phyloP scores from a whole-genome alignment of 1,140 invertebrate genomes.

The Apolygus lucorum region DNA sequence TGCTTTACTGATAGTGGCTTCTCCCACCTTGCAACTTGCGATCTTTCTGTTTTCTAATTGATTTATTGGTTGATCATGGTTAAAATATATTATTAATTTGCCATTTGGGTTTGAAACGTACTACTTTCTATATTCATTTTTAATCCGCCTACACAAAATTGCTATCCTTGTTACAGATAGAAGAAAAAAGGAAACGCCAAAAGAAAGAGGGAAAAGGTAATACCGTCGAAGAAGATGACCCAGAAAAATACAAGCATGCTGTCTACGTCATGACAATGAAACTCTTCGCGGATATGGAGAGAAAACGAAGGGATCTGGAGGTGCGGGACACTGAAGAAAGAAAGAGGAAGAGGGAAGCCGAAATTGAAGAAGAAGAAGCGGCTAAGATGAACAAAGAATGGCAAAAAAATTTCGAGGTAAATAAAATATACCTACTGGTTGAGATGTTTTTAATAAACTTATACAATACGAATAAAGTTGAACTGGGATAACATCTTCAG shows the following conservation, averaged over 20 bases:
- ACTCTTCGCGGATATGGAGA: slow-evolving; percentile 93
- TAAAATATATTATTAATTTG: no score
- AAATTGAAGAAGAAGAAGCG: slow-evolving; percentile 85
- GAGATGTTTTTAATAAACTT: slow-evolving; percentile 22
- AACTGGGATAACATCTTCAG: neutral
- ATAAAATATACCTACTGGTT: no score
- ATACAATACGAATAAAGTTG: slow-evolving; percentile 8
- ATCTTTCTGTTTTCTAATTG: no score
- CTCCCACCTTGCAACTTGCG: no score
- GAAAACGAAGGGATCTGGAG: slow-evolving; percentile 70
- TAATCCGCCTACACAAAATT: no score
- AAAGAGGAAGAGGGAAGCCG: slow-evolving; percentile 88
- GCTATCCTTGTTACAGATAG: no score
- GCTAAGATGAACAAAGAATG: slow-evolving; percentile 84
- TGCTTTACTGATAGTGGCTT: no score
- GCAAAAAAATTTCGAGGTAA: slow-evolving; percentile 94
- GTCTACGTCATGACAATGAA: slow-evolving; percentile 98
- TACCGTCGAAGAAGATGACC: slow-evolving; percentile 89
- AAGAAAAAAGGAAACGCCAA: slow-evolving; percentile 88
- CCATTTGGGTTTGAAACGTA: no score
- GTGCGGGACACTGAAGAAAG: slow-evolving; percentile 86
- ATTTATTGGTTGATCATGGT: no score
- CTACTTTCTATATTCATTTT: no score
- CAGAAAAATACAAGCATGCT: slow-evolving; percentile 83
- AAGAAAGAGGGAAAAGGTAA: slow-evolving; percentile 81